Base-by-base conservation (phyloP, 1,140 invertebrate species). In the Sarcophaga bullata region DNA sequence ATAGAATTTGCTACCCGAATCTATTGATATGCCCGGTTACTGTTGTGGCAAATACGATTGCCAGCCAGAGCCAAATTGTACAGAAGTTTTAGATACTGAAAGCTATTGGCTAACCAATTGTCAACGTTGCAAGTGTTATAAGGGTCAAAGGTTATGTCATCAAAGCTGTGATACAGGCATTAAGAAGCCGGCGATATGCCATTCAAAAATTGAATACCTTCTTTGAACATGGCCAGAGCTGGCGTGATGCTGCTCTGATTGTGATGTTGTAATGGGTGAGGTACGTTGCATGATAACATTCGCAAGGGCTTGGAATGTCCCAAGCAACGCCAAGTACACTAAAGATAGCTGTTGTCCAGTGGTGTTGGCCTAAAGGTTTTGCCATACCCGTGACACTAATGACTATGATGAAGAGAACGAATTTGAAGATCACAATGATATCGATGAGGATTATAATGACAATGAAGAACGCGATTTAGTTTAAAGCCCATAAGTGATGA, bases 31-130 rank as follows among this genome's bases (percentile, higher is more conserved):
- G 9, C 88, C 88, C 4, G 88, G 88, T 3, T 85, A 86, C 8
- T 89, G 88, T 75, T 89, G 88, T 49, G 87, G 87, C 73, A 52
- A 84, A 48, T 85, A 87, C 72, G 85, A 88, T 19, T 89, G 88
- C 68, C 85, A 75, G 13, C 62, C 10, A 25, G 85, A 87, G 46
- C 88, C 88, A 0, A 87, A 88, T 76, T 89, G 88, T 80, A 86
- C 86, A 1, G 84, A 84, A 25, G 84, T 80, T 10, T 25, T 80
- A n/a, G 84, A 88, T 73, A 89, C 87, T 4, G 84, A 86, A 2
- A 86, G 81, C 73, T 84, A 84, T 49, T 89, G 88, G 88, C 80
- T 87, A 17, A 85, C 85, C 49, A 82, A 86, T 11, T 89, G 88
- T 81, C 84, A 86, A 81, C 86, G 86, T 0, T 89, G 88, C 47